A percentile compares a stretch with the other conserved stretches of the same genome.
Conservation (phyloP, 2,797 vertebrate species). For the Acestrorhynchus altus region DNA sequence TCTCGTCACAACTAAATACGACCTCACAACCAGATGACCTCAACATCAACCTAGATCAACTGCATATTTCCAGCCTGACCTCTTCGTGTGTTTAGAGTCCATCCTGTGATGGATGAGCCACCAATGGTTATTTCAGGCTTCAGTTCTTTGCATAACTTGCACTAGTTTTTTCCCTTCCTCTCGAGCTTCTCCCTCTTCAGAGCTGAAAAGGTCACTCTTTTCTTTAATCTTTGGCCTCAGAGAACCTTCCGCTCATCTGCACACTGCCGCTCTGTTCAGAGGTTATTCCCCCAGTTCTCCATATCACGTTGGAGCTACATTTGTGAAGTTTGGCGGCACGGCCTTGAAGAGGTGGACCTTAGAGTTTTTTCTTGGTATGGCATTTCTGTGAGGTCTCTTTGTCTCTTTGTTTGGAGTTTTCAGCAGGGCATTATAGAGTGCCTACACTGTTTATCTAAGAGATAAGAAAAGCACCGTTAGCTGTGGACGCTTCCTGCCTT, state of each 20-base stretch:
- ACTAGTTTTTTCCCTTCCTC: background rate
- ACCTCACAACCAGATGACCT: background rate
- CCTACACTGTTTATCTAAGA: background rate
- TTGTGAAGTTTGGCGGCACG: background rate
- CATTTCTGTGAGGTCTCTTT: background rate
- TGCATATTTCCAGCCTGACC: background rate
- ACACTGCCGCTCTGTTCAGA: background rate
- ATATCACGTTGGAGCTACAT: too few species aligned
- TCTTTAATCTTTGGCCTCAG: background rate
- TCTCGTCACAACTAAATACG: background rate
- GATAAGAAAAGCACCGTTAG: slow-evolving; percentile 22
- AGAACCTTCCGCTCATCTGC: background rate
- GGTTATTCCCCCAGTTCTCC: background rate
- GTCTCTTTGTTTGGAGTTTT: slow-evolving; percentile 1
- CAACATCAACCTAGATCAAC: background rate
- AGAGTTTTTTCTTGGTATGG: background rate
- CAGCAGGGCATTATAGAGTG: background rate
- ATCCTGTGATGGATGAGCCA: background rate
- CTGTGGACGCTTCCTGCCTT: slow-evolving; percentile 16
- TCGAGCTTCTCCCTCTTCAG: background rate
- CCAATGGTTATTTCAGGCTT: slow-evolving; percentile 1
- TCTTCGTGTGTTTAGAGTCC: background rate
- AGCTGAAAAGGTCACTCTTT: background rate
- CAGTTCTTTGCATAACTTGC: background rate
- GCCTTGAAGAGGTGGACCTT: background rate